Evolutionary conservation across 2,113 vertebrate species (phyloP).

Genomic region (Physeter macrocephalus): DNA sequence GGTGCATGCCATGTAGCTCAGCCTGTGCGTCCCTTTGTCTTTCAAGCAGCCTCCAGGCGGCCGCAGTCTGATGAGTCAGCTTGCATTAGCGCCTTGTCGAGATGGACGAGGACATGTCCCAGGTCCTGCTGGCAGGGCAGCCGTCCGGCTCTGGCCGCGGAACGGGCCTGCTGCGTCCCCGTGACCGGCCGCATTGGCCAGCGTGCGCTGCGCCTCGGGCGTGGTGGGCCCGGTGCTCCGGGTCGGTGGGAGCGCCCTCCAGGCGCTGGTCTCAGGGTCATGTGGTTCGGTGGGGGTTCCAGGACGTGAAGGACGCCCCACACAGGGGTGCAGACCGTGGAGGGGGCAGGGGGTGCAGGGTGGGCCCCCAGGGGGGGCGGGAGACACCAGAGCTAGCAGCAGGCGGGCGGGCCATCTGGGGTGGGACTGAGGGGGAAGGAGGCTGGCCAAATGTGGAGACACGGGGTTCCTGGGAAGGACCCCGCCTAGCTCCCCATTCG

Average conservation of each 20-base stretch:
- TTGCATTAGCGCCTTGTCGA: slow-evolving; percentile 38
- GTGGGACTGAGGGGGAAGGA: not conserved
- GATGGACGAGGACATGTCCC: not conserved
- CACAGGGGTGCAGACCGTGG: not conserved
- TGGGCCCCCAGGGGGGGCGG: no score
- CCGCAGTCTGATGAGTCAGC: slow-evolving; percentile 43
- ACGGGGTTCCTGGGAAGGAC: not conserved
- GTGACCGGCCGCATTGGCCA: accelerated
- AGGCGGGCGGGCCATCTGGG: accelerated
- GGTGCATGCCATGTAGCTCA: accelerated
- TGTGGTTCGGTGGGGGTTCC: not conserved
- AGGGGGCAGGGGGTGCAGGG: not conserved
- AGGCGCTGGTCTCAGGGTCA: accelerated
- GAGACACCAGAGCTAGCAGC: not conserved
- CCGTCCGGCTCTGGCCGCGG: not conserved
- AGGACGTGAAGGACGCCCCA: no score
- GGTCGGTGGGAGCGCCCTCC: not conserved
- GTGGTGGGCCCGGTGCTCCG: accelerated
- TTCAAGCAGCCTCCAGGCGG: not conserved
- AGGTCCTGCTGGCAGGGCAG: not conserved
- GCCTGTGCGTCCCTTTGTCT: slow-evolving; percentile 9
- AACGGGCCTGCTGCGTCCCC: not conserved
- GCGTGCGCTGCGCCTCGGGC: accelerated
- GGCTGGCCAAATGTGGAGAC: not conserved
- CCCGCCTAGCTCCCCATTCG: no score